Conservation (phyloP, 2,113 vertebrate genomes). For the Scartelaos histophorus region DNA sequence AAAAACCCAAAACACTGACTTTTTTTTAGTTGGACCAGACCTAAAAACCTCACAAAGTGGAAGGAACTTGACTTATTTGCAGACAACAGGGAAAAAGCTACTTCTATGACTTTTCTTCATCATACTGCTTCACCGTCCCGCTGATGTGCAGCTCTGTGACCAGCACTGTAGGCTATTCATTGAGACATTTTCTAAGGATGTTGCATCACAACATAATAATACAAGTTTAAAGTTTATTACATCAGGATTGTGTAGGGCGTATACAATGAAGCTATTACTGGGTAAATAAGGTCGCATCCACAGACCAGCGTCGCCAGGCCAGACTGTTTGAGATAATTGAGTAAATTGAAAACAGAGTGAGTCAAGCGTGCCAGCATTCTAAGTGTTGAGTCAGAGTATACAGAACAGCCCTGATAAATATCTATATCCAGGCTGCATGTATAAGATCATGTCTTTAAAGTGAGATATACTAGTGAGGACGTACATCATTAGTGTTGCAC, state of each 20-base stretch:
- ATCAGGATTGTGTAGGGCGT: slow-evolving; percentile 38
- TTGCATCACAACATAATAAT: slow-evolving; percentile 29
- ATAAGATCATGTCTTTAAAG: slow-evolving; percentile 16
- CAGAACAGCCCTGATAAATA: slow-evolving; percentile 38
- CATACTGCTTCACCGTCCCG: slow-evolving; percentile 26
- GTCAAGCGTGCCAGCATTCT: slow-evolving; percentile 15
- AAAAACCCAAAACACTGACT: slow-evolving; percentile 17
- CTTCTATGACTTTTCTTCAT: slow-evolving; percentile 36
- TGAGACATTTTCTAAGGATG: slow-evolving; percentile 15
- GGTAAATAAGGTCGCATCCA: slow-evolving; percentile 38
- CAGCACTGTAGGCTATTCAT: slow-evolving; percentile 46
- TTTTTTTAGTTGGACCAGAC: slow-evolving; percentile 28
- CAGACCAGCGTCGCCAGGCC: slow-evolving; percentile 31
- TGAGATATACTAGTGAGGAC: slow-evolving; percentile 24
- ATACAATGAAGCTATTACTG: slow-evolving; percentile 45
- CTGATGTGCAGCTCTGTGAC: not conserved
- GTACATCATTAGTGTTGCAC: slow-evolving; percentile 15
- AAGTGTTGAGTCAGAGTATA: slow-evolving; percentile 24
- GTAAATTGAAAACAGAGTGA: slow-evolving; percentile 44
- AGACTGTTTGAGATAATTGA: slow-evolving; percentile 35
- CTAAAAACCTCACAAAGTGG: slow-evolving; percentile 54
- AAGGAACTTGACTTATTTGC: slow-evolving; percentile 28
- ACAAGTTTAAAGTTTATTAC: slow-evolving; percentile 14
- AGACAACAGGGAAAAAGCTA: not conserved
- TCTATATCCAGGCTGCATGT: slow-evolving; percentile 4